These are phyloP conservation scores for Menidia menidia DNA, from an alignment of 2,797 vertebrate genomes.

Conservation along the genomic window DNA sequence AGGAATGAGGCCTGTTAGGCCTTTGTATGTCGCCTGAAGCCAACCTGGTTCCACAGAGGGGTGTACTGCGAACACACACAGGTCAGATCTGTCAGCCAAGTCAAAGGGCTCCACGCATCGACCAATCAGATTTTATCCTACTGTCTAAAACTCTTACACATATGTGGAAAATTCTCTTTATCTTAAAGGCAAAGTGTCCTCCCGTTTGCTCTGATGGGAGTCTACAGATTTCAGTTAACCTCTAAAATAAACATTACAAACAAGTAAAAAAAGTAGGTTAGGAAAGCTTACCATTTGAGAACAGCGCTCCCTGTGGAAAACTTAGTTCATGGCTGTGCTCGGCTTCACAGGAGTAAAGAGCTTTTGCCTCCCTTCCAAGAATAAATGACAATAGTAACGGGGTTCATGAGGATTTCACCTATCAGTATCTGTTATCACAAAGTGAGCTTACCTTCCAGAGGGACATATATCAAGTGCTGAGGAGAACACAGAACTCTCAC, in stretches of 20 bases:
- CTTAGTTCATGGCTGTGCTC: conserved; percentile 98
- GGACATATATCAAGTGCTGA: conserved; percentile 79
- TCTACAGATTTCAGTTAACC: too few relatives aligned
- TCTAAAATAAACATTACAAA: too few relatives aligned
- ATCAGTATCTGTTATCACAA: neutral
- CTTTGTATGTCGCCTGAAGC: conserved; percentile 96
- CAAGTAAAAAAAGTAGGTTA: neutral
- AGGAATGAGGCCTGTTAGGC: conserved; percentile 95
- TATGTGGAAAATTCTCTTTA: too few relatives aligned
- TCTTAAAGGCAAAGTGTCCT: too few relatives aligned
- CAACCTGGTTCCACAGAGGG: conserved; percentile 97
- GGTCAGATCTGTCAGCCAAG: conserved; percentile 24
- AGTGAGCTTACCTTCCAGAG: conserved; percentile 82
- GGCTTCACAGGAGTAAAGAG: conserved; percentile 97
- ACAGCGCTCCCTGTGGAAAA: conserved; percentile 95
- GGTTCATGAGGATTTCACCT: neutral
- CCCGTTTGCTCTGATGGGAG: too few relatives aligned
- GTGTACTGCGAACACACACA: conserved; percentile 84
- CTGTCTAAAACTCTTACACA: too few relatives aligned
- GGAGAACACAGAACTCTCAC: conserved; percentile 89
- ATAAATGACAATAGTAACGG: neutral
- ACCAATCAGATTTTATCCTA: too few relatives aligned
- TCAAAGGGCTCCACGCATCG: neutral
- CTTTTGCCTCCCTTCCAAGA: conserved; percentile 90
- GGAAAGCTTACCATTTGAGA: conserved; percentile 90